A percentile compares a stretch with the other conserved stretches of the same genome.
phyloP scores from a whole-genome alignment of 2,888 invertebrate genomes.

The Cactoblastis cactorum region DNA sequence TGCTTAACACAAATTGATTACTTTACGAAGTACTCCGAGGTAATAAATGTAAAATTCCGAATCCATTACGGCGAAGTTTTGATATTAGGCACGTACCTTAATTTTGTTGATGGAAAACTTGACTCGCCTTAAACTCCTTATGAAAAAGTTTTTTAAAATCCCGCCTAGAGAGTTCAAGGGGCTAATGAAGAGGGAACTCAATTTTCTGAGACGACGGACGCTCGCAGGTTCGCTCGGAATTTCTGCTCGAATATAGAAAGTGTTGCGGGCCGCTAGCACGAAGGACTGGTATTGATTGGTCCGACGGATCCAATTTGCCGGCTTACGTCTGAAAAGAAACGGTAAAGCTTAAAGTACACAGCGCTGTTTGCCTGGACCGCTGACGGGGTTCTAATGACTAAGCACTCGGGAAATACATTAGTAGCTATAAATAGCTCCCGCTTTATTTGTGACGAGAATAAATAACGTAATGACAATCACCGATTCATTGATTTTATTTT shows the following conservation, averaged over 20 bases:
- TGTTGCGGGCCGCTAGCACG: conserved; percentile 20
- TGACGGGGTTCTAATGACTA: conserved; percentile 11
- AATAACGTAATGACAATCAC: neutral
- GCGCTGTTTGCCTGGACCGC: neutral
- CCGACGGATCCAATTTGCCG: conserved; percentile 52
- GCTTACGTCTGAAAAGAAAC: conserved; percentile 29
- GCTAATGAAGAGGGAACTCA: conserved; percentile 71
- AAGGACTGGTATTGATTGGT: conserved; percentile 49
- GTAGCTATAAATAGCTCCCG: conserved; percentile 9
- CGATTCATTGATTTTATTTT: neutral
- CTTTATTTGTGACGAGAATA: neutral
- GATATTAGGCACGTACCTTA: conserved; percentile 70
- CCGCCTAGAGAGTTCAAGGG: conserved; percentile 43
- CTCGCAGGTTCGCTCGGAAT: conserved; percentile 25
- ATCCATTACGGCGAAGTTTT: conserved; percentile 71
- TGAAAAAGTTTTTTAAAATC: conserved; percentile 57
- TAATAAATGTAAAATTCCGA: conserved; percentile 72
- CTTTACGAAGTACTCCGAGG: conserved; percentile 31
- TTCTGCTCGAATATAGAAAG: conserved; percentile 29
- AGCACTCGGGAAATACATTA: conserved; percentile 1
- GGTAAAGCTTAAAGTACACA: conserved; percentile 27
- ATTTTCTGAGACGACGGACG: conserved; percentile 43
- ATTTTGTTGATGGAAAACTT: conserved; percentile 75
- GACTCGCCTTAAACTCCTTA: conserved; percentile 61
- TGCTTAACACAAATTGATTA: conserved; percentile 51